Percentiles rank a stretch among this genome's conserved stretches.
phyloP scores from a whole-genome alignment of 2,113 vertebrate species.

The Hystrix brachyura region DNA sequence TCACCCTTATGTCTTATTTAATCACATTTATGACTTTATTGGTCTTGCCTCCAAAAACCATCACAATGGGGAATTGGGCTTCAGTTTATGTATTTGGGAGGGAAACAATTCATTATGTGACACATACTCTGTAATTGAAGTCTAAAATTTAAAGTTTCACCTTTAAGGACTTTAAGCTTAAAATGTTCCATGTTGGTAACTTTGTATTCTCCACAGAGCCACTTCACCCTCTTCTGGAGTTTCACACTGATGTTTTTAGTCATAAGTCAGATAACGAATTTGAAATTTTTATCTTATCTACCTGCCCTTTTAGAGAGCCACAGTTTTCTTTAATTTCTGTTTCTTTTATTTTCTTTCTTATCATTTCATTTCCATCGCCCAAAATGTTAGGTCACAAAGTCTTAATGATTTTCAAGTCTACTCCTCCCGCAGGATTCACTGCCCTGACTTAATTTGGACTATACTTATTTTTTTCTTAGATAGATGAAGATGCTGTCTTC shows the following conservation, averaged over 20 bases:
- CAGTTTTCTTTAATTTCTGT: background rate
- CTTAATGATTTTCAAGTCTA: background rate
- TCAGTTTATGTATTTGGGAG: background rate
- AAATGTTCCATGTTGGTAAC: background rate
- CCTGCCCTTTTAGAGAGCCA: background rate
- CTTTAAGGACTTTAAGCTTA: background rate
- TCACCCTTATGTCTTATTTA: background rate
- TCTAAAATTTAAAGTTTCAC: background rate
- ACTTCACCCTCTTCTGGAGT: background rate
- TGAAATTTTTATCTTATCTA: background rate
- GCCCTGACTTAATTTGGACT: background rate
- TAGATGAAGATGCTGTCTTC: background rate
- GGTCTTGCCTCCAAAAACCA: background rate
- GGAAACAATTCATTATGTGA: background rate
- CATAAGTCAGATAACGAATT: background rate
- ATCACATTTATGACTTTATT: background rate
- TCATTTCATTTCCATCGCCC: background rate
- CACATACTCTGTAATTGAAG: background rate
- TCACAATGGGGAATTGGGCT: background rate
- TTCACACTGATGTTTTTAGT: background rate
- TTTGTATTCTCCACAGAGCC: background rate
- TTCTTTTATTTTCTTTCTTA: background rate
- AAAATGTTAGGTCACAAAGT: background rate
- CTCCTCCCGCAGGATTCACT: background rate
- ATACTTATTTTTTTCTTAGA: background rate